phyloP scores from a whole-genome alignment of 2,888 invertebrate genomes.

The Aplocera efformata region DNA sequence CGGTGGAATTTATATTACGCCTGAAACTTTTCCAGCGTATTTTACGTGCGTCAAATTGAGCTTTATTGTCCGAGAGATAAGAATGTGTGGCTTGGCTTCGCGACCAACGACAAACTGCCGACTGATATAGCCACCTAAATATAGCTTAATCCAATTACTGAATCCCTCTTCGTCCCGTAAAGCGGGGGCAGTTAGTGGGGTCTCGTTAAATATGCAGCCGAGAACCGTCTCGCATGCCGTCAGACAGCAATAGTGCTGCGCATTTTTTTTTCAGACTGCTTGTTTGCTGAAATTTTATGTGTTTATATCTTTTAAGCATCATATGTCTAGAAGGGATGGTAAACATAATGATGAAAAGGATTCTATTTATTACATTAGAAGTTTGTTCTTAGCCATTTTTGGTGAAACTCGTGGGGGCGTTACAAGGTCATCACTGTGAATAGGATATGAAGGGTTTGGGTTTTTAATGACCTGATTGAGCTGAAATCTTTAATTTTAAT shows the following conservation, averaged over 20 bases:
- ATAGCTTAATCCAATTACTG: constrained; percentile 47
- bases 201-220: constrained; percentile 57
- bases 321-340: too few relatives aligned
- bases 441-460: too few relatives aligned
- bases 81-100: constrained; percentile 3
- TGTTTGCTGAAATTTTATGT: too few relatives aligned
- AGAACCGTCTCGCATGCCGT: constrained; percentile 18
- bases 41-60: constrained; percentile 14
- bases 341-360: too few relatives aligned
- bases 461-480: too few relatives aligned
- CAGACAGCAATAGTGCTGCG: constrained; percentile 1
- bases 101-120: constrained; percentile 26
- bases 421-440: too few relatives aligned
- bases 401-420: too few relatives aligned
- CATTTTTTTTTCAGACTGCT: too few relatives aligned
- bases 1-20: constrained; percentile 23
- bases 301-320: too few relatives aligned
- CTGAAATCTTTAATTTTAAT: too few relatives aligned
- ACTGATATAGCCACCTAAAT: constrained; percentile 38
- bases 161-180: constrained; percentile 28
- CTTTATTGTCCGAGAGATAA: constrained; percentile 16
- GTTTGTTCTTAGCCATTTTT: too few relatives aligned
- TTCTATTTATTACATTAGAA: too few relatives aligned
- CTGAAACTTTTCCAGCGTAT: constrained; percentile 18
- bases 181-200: constrained; percentile 41